Evolutionary conservation across 1,140 invertebrate species (phyloP).

Genomic region (Venturia canescens): DNA sequence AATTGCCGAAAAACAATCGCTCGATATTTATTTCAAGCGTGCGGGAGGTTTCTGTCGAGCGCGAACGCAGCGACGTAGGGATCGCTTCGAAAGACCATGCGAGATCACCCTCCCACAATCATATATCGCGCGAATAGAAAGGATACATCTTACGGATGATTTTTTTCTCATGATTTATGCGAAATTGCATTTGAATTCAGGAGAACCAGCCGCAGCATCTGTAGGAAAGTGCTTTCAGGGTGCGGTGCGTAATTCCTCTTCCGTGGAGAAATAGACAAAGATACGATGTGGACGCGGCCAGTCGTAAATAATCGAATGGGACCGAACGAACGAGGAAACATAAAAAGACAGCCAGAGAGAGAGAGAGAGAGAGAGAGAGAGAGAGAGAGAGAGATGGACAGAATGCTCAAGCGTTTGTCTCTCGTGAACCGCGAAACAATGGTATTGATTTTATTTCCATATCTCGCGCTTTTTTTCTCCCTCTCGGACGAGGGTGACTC

Average conservation of each 20-base stretch:
- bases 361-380: neutral
- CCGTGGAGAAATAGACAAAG: constrained; percentile 32
- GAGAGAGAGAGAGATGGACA: neutral
- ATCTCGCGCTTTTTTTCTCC: constrained; percentile 59
- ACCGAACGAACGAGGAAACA: constrained; percentile 63
- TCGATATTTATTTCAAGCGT: neutral
- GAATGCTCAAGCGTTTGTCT: constrained; percentile 36
- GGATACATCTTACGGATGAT: constrained; percentile 26
- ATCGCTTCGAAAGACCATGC: constrained; percentile 13
- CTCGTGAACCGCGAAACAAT: constrained; percentile 74
- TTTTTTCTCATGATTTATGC: constrained; percentile 31
- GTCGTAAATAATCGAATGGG: constrained; percentile 67
- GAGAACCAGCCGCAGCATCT: constrained; percentile 17
- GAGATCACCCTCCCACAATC: neutral
- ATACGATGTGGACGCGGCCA: constrained; percentile 46
- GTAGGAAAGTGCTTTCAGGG: constrained; percentile 32
- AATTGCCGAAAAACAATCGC: neutral
- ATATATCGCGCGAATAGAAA: constrained; percentile 24
- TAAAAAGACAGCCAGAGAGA: too few relatives aligned
- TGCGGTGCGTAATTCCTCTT: constrained; percentile 35
- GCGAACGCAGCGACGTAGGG: neutral
- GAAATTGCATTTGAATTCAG: constrained; percentile 40
- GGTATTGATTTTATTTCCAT: constrained; percentile 77
- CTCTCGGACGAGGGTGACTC: constrained; percentile 44
- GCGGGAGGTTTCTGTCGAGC: neutral